These are phyloP conservation scores for Lordiphosa collinella DNA, from an alignment of 1,140 invertebrate genomes.

Conservation along the genomic window DNA sequence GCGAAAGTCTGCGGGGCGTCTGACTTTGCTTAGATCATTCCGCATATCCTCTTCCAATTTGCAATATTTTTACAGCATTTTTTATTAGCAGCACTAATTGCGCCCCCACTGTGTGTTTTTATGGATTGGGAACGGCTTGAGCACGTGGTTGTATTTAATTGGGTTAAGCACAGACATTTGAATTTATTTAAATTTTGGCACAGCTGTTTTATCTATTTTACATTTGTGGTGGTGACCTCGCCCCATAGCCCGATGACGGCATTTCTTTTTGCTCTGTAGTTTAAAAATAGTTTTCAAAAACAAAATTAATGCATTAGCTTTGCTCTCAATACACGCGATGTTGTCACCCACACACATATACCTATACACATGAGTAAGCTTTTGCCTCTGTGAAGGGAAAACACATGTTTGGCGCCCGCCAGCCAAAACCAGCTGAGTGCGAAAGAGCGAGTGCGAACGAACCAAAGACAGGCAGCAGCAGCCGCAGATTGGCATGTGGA, in stretches of 20 bases:
- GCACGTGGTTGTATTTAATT: constrained; percentile 62
- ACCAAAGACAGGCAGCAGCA: constrained; percentile 16
- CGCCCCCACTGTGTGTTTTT: neutral
- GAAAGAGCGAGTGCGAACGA: constrained; percentile 60
- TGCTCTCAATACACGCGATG: constrained; percentile 6
- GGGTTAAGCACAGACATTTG: constrained; percentile 40
- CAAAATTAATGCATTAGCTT: constrained; percentile 10
- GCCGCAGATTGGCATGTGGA: constrained; percentile 4
- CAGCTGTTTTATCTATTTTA: constrained; percentile 50
- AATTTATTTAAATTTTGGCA: constrained; percentile 35
- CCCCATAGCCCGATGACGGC: constrained; percentile 54
- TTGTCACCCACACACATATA: constrained; percentile 5
- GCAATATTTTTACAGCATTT: constrained; percentile 1
- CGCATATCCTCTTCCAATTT: too few relatives aligned
- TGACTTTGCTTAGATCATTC: too few relatives aligned
- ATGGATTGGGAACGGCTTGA: constrained; percentile 5
- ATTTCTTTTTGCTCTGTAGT: constrained; percentile 29
- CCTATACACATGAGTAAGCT: neutral
- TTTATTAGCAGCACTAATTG: neutral
- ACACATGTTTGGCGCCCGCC: constrained; percentile 71
- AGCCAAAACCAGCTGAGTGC: constrained; percentile 56
- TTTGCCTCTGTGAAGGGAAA: constrained; percentile 24
- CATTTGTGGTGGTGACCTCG: constrained; percentile 34
- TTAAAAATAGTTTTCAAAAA: constrained; percentile 16
- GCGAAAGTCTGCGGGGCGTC: too few relatives aligned